These are phyloP conservation scores for Microcaecilia unicolor DNA, from an alignment of 2,797 vertebrate genomes.

Conservation along the genomic window DNA sequence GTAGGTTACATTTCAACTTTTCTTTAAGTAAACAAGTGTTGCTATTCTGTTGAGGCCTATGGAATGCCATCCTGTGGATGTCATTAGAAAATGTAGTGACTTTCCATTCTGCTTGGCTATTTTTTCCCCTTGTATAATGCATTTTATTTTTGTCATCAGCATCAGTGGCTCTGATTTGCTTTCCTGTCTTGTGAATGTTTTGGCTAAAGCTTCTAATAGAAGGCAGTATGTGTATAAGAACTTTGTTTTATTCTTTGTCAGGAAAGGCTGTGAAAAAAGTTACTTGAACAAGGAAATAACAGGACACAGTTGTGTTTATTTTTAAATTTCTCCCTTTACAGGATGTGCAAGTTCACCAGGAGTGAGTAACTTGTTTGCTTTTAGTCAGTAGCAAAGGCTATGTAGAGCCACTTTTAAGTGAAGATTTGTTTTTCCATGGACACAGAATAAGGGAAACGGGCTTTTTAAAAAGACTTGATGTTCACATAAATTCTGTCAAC, in stretches of 20 bases:
- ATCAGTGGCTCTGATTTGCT: conserved; percentile 32
- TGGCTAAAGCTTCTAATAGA: conserved; percentile 32
- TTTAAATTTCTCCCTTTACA: background rate
- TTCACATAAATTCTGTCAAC: no score
- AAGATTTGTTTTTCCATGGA: no score
- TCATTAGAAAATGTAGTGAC: conserved; percentile 30
- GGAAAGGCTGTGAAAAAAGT: background rate
- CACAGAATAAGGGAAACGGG: no score
- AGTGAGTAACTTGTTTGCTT: background rate
- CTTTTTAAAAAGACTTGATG: no score
- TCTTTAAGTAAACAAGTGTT: no score
- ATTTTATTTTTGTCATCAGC: conserved; percentile 26
- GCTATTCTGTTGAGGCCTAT: conserved; percentile 31
- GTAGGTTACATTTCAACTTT: no score
- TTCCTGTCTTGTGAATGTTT: conserved; percentile 49
- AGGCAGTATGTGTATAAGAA: conserved; percentile 8
- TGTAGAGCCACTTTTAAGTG: no score
- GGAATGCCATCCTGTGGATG: conserved; percentile 51
- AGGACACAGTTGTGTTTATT: background rate
- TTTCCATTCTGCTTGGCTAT: conserved; percentile 25
- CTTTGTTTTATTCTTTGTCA: conserved; percentile 2
- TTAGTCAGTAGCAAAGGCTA: no score
- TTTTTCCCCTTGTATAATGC: conserved; percentile 35
- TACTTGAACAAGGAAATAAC: background rate
- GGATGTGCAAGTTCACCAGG: background rate